Percentiles rank a stretch among this genome's conserved stretches.
Conservation (phyloP, 2,113 vertebrate species). For the Scolopax mira region DNA sequence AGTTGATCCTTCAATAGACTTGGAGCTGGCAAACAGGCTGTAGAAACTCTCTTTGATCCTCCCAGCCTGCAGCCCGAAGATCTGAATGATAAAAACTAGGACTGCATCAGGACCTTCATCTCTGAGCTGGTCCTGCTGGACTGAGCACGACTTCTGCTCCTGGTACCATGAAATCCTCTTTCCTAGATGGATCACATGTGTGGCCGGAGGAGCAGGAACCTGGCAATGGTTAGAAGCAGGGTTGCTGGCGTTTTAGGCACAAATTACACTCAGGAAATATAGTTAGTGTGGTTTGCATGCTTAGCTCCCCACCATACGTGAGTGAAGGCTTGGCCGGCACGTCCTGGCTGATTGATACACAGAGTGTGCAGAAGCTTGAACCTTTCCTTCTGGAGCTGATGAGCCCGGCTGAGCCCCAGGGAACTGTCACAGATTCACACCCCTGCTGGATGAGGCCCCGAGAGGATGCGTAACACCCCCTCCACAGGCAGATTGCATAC, state of each 20-base stretch:
- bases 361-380: not conserved
- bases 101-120: not conserved
- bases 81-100: not conserved
- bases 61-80: not conserved
- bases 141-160: fast-evolving
- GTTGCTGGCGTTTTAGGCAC: not conserved
- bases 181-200: not conserved
- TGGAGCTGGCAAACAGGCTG: not conserved
- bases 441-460: not conserved
- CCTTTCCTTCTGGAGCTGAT: not conserved
- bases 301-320: not conserved
- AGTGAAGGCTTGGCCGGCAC: not conserved
- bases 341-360: not conserved
- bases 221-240: not conserved
- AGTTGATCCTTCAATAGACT: fast-evolving
- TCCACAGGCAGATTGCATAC: not conserved
- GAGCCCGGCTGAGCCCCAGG: not conserved
- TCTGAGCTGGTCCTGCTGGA: not conserved
- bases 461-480: not conserved
- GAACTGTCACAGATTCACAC: not conserved
- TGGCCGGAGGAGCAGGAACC: not conserved
- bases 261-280: not conserved
- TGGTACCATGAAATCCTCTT: not conserved
- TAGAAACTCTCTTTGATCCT: not conserved
- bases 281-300: not conserved